These are phyloP conservation scores for Schizopygopsis malacanthus DNA, from an alignment of 2,797 vertebrate species.

Conservation along the genomic window DNA sequence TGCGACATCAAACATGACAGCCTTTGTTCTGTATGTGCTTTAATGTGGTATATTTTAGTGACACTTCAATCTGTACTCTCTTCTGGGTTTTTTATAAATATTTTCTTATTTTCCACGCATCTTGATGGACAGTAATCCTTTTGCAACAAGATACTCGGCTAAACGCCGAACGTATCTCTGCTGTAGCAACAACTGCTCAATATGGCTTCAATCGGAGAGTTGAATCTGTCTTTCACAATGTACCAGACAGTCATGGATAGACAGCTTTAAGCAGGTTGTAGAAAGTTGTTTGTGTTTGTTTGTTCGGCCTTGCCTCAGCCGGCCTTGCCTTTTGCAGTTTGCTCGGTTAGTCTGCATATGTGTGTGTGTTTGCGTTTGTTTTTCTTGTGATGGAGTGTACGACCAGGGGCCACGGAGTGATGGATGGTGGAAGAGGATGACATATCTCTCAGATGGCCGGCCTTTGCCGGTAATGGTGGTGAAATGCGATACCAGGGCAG, in stretches of 20 bases:
- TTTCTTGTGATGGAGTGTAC: constrained; percentile 60
- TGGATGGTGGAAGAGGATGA: constrained; percentile 65
- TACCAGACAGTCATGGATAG: constrained; percentile 56
- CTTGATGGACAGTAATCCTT: constrained; percentile 19
- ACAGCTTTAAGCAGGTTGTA: constrained; percentile 41
- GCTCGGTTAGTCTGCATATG: not conserved
- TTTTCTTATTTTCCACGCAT: not conserved
- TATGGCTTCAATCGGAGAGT: constrained; percentile 41
- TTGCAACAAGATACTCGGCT: not conserved
- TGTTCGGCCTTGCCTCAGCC: not conserved
- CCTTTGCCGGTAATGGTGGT: constrained; percentile 77
- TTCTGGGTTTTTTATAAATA: constrained; percentile 19
- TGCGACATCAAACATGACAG: constrained; percentile 27
- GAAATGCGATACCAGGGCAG: constrained; percentile 75
- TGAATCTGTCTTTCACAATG: constrained; percentile 55
- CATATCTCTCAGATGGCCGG: constrained; percentile 65
- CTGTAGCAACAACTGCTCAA: not conserved
- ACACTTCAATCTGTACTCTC: constrained; percentile 10
- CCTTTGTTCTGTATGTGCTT: constrained; percentile 35
- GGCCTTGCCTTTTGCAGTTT: constrained; percentile 44
- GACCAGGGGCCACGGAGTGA: constrained; percentile 65
- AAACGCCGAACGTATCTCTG: not conserved
- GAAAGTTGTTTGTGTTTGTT: constrained; percentile 2
- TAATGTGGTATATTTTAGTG: constrained; percentile 33
- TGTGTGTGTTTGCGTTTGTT: constrained; percentile 57